These are phyloP conservation scores for Nomada ferruginata DNA, from an alignment of 2,888 invertebrate genomes.

Conservation along the genomic window DNA sequence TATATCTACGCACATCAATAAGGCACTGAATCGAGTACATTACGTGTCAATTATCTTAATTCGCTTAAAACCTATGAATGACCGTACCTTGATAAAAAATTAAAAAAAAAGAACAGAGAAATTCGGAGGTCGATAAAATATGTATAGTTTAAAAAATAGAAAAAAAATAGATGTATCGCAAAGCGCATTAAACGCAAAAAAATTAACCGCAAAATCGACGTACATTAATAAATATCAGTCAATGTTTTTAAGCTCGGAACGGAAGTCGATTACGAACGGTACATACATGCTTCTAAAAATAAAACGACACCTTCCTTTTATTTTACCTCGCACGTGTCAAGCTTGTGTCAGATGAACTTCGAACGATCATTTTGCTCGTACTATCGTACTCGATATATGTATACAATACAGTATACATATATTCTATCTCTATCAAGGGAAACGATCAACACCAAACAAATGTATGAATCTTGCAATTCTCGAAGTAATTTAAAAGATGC, in stretches of 20 bases:
- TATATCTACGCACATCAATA: slow-evolving; percentile 44
- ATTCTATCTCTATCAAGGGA: too few relatives aligned
- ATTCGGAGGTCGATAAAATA: slow-evolving; percentile 3
- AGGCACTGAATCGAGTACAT: slow-evolving; percentile 54
- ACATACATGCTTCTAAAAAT: background rate
- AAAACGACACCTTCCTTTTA: slow-evolving; percentile 10
- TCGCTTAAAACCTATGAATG: background rate
- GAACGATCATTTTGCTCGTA: slow-evolving; percentile 12
- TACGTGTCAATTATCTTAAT: background rate
- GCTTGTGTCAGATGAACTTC: slow-evolving; percentile 9
- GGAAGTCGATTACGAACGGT: slow-evolving; percentile 24
- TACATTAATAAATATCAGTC: slow-evolving; percentile 60
- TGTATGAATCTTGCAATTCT: background rate
- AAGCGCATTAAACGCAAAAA: background rate
- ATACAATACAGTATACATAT: background rate
- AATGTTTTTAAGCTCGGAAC: slow-evolving; percentile 15
- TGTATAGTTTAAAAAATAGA: background rate
- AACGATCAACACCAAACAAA: background rate
- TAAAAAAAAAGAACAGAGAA: slow-evolving; percentile 6
- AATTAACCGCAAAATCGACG: slow-evolving; percentile 22
- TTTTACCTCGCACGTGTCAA: background rate
- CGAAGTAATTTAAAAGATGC: background rate
- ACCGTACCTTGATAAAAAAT: background rate
- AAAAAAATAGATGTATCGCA: background rate
- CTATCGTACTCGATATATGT: slow-evolving; percentile 23